Evolutionary conservation across 2,113 vertebrate genomes (phyloP).

Genomic region (Bufo bufo): DNA sequence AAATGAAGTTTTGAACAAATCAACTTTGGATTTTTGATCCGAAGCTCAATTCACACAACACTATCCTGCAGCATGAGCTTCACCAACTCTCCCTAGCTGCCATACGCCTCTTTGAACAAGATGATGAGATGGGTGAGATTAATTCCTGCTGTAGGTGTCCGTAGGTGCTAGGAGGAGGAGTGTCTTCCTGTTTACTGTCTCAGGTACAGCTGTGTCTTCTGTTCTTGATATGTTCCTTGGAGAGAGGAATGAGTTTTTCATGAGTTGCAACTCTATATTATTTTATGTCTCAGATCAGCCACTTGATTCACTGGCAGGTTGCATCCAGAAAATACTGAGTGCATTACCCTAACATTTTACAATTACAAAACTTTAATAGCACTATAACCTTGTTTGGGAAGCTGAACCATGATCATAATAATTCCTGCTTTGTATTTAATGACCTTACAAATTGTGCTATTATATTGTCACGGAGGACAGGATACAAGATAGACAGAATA

Average conservation of each 20-base stretch:
- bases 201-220: neutral
- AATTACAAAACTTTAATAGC: conserved; percentile 36
- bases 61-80: too few species aligned
- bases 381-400: conserved; percentile 31
- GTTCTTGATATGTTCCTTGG: neutral
- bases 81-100: too few species aligned
- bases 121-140: too few species aligned
- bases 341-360: conserved; percentile 38
- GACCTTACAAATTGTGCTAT: conserved; percentile 34
- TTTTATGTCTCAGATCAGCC: neutral
- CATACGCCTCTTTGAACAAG: too few species aligned
- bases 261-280: neutral
- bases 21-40: too few species aligned
- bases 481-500: too few species aligned
- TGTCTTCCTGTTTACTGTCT: neutral
- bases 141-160: neutral
- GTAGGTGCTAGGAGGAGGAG: neutral
- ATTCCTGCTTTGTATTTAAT: conserved; percentile 23
- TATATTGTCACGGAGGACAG: conserved; percentile 8
- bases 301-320: neutral
- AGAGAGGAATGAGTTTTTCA: neutral
- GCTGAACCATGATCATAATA: conserved; percentile 9
- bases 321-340: neutral
- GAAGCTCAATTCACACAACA: too few species aligned
- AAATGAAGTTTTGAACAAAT: too few species aligned